phyloP scores from a whole-genome alignment of 2,888 invertebrate genomes.

The Phorcus lineatus region DNA sequence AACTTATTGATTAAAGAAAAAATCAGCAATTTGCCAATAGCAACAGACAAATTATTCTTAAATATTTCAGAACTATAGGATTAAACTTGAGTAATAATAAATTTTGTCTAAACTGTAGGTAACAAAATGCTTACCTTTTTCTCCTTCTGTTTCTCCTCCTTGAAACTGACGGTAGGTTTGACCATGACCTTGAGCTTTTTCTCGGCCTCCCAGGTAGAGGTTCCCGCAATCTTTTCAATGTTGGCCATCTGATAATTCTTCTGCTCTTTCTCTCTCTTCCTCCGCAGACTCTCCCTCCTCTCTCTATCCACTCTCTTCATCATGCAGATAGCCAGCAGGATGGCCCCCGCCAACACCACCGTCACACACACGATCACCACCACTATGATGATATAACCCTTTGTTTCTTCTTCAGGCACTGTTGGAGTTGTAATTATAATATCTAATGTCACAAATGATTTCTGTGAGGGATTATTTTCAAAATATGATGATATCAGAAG shows the following conservation, averaged over 20 bases:
- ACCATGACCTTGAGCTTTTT: background rate
- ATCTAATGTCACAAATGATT: conserved; percentile 48
- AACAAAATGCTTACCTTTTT: background rate
- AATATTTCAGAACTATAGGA: too few species aligned
- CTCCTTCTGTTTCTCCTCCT: background rate
- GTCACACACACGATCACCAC: conserved; percentile 62
- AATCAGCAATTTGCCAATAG: too few species aligned
- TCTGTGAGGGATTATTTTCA: conserved; percentile 49
- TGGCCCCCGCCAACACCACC: conserved; percentile 56
- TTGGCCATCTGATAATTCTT: background rate
- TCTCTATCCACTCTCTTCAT: conserved; percentile 56
- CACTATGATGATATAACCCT: conserved; percentile 62
- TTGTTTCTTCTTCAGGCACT: conserved; percentile 38
- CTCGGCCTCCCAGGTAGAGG: background rate
- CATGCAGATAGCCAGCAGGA: conserved; percentile 60
- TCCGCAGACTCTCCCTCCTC: conserved; percentile 26
- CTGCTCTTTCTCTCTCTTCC: background rate
- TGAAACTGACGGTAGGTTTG: background rate
- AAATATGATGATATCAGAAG: conserved; percentile 62
- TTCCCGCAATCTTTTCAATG: background rate
- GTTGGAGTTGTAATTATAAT: conserved; percentile 44
- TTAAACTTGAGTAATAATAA: too few species aligned
- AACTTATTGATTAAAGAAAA: too few species aligned
- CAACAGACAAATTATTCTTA: too few species aligned
- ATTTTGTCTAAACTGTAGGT: too few species aligned